Evolutionary conservation across 2,113 vertebrate genomes (phyloP).

Genomic region (Nettapus auritus): DNA sequence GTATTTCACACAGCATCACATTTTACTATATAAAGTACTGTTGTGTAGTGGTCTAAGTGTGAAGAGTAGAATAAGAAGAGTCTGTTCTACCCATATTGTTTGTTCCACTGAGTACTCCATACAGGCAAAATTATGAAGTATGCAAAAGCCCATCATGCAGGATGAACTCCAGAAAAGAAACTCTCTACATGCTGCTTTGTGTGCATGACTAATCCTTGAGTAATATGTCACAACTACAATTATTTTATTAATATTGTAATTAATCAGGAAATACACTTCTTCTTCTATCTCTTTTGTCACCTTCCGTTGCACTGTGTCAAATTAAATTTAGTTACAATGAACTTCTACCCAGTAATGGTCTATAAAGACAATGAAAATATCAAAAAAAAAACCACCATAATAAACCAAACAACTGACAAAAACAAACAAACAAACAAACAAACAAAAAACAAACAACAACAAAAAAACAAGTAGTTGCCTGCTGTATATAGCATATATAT

Average conservation of each 20-base stretch:
- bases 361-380: not conserved
- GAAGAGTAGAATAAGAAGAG: not conserved
- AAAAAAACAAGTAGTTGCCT: not conserved
- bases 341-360: not conserved
- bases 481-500: not conserved
- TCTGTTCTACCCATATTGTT: not conserved
- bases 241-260: conserved; percentile 26
- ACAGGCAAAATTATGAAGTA: not conserved
- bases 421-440: too few relatives aligned
- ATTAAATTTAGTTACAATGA: not conserved
- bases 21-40: not conserved
- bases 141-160: not conserved
- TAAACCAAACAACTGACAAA: too few relatives aligned
- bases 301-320: not conserved
- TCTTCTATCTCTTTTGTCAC: not conserved
- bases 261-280: not conserved
- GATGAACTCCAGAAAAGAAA: not conserved
- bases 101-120: not conserved
- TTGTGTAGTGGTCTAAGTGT: not conserved
- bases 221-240: not conserved
- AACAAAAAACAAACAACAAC: too few relatives aligned
- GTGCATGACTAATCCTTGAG: not conserved
- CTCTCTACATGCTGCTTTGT: not conserved
- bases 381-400: not conserved
- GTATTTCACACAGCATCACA: not conserved